phyloP scores from a whole-genome alignment of 2,888 invertebrate genomes.

The Sesia bembeciformis region DNA sequence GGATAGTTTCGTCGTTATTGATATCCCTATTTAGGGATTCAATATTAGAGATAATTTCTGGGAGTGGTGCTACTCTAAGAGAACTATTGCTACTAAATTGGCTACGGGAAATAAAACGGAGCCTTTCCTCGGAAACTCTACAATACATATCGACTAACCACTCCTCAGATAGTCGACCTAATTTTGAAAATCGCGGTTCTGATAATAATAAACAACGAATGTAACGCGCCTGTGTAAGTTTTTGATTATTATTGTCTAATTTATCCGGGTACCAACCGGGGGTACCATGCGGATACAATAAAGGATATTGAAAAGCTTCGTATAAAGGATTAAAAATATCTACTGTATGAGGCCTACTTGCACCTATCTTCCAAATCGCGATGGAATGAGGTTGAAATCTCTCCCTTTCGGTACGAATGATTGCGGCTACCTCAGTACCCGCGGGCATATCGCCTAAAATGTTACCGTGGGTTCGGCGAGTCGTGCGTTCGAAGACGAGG shows the following conservation, averaged over 20 bases:
- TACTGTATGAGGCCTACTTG: constrained; percentile 3
- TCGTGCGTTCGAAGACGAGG: not conserved
- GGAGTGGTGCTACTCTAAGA: not conserved
- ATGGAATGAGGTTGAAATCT: constrained; percentile 3
- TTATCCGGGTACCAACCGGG: constrained; percentile 1
- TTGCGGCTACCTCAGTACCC: constrained; percentile 5
- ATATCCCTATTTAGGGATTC: not conserved
- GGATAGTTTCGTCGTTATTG: constrained; percentile 1
- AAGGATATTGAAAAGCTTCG: constrained; percentile 4
- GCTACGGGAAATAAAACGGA: not conserved
- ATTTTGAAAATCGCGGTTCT: constrained; percentile 3
- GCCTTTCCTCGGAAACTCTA: constrained; percentile 4
- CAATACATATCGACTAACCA: constrained; percentile 8
- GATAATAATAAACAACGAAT: constrained; percentile 3
- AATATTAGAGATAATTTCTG: not conserved
- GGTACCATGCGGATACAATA: constrained; percentile 1
- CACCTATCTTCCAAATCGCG: constrained; percentile 8
- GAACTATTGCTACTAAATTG: not conserved
- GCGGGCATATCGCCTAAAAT: constrained; percentile 4
- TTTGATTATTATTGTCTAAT: constrained; percentile 1
- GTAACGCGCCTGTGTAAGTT: constrained; percentile 3
- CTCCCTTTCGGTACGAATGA: constrained; percentile 6
- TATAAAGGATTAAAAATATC: constrained; percentile 5
- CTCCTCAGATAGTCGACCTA: constrained; percentile 4
- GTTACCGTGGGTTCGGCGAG: constrained; percentile 7